phyloP scores from a whole-genome alignment of 2,888 invertebrate genomes.

The Drosophila sordidapex region DNA sequence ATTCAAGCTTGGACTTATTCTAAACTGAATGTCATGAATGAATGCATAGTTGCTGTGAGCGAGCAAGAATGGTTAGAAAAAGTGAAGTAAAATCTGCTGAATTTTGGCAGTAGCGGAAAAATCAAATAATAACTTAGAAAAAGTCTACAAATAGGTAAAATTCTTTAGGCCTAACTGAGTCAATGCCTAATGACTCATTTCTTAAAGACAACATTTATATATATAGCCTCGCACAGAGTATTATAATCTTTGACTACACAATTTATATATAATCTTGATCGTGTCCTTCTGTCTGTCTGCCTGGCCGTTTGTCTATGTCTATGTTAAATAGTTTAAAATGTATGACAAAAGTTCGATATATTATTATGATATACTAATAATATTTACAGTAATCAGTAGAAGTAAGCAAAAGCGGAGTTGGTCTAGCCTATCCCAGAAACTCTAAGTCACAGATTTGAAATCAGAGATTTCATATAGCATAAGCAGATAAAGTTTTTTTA shows the following conservation, averaged over 20 bases:
- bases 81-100: conserved; percentile 1
- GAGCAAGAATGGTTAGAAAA: conserved; percentile 26
- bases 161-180: neutral
- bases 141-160: neutral
- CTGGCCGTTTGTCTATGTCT: neutral
- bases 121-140: neutral
- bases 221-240: neutral
- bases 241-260: neutral
- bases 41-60: conserved; percentile 38
- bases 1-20: conserved; percentile 20
- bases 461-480: neutral
- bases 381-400: neutral
- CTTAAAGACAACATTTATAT: neutral
- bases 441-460: neutral
- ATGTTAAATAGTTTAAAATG: neutral
- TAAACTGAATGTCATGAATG: conserved; percentile 46
- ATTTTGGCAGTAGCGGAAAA: neutral
- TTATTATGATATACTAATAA: too few species aligned
- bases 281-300: neutral
- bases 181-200: neutral
- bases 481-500: neutral
- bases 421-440: neutral
- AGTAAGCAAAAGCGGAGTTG: neutral
- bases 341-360: too few species aligned
- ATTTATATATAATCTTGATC: neutral